Conservation (phyloP, 2,797 vertebrate species). For the Anisognathus igniventris region DNA sequence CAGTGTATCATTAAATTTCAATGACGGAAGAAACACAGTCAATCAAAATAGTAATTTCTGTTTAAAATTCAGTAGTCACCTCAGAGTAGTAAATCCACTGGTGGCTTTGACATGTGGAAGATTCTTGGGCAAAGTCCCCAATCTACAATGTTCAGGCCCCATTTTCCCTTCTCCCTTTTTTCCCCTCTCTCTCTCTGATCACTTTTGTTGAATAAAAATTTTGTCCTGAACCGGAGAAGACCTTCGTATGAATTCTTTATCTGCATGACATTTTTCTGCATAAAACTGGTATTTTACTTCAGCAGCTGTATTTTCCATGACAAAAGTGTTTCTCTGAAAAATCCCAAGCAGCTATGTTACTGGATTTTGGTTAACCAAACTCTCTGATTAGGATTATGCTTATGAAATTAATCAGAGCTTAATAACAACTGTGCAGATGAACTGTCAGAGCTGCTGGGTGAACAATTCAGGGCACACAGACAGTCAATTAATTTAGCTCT, state of each 20-base stretch:
- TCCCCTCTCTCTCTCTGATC: neutral
- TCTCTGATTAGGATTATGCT: neutral
- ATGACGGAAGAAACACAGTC: neutral
- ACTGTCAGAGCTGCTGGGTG: neutral
- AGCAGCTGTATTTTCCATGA: neutral
- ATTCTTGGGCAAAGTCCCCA: neutral
- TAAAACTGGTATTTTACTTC: neutral
- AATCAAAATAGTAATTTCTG: neutral
- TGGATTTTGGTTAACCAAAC: neutral
- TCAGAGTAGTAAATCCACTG: neutral
- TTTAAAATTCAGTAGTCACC: neutral
- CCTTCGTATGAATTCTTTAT: neutral
- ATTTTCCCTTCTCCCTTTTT: neutral
- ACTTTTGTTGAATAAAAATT: neutral
- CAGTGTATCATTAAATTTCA: neutral
- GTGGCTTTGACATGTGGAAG: neutral
- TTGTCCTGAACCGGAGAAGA: neutral
- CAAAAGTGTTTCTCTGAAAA: neutral
- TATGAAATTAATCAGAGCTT: neutral
- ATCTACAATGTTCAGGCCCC: neutral
- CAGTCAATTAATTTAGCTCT: neutral
- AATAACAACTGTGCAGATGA: neutral
- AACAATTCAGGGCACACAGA: neutral
- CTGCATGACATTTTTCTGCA: neutral
- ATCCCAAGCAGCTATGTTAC: neutral